Evolutionary conservation across 1,140 invertebrate genomes (phyloP).

Genomic region (Brachionus paranguensis): DNA sequence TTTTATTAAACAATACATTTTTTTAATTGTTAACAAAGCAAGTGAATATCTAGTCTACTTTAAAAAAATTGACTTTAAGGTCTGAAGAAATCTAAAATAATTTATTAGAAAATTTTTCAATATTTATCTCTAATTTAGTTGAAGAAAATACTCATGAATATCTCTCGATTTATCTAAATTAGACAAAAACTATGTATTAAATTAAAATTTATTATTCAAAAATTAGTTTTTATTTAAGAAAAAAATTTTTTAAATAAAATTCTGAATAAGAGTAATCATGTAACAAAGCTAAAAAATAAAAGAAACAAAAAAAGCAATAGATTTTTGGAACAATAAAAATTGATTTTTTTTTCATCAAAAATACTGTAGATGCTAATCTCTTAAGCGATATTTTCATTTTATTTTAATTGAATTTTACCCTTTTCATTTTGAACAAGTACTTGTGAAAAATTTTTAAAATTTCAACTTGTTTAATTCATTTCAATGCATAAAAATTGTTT

Average conservation of each 20-base stretch:
- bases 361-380: neutral
- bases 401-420: neutral
- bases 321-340: neutral
- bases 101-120: neutral
- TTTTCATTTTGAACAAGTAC: neutral
- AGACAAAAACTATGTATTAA: neutral
- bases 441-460: neutral
- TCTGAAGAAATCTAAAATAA: neutral
- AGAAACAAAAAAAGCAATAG: neutral
- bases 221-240: neutral
- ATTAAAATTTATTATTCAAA: neutral
- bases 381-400: neutral
- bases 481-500: neutral
- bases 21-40: neutral
- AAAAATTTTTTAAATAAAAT: neutral
- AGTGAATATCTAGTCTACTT: neutral
- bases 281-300: neutral
- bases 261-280: neutral
- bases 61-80: neutral
- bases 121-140: neutral
- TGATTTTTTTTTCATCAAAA: neutral
- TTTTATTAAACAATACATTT: too few relatives aligned
- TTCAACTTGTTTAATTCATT: neutral
- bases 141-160: too few relatives aligned
- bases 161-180: neutral